A percentile compares a stretch with the other conserved stretches of the same genome.
Conservation (phyloP, 2,888 invertebrate genomes). For the Tachystola acroxantha region DNA sequence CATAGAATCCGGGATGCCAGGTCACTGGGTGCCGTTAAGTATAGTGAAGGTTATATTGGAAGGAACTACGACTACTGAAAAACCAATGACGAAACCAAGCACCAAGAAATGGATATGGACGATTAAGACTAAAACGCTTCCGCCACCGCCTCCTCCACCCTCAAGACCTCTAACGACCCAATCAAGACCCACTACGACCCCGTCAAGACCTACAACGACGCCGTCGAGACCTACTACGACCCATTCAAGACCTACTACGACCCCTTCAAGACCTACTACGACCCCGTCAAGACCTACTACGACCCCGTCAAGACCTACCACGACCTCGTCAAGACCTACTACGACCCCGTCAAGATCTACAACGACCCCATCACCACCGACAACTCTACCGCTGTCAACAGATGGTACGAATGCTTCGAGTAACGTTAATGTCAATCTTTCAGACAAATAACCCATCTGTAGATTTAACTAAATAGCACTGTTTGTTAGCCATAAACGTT, state of each 20-base stretch:
- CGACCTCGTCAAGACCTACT: not conserved
- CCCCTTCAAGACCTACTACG: not conserved
- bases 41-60: slow-evolving; percentile 30
- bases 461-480: too few species aligned
- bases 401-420: too few species aligned
- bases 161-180: not conserved
- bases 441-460: too few species aligned
- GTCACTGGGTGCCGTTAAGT: slow-evolving; percentile 47
- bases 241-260: slow-evolving; percentile 1
- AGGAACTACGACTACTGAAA: slow-evolving; percentile 10
- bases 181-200: not conserved
- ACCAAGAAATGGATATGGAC: not conserved
- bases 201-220: not conserved
- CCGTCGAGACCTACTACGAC: slow-evolving; percentile 1
- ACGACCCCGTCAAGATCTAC: too few species aligned
- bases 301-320: not conserved
- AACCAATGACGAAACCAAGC: too few species aligned
- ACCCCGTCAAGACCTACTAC: not conserved
- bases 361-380: too few species aligned
- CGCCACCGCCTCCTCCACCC: not conserved
- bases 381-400: not conserved
- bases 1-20: slow-evolving; percentile 42
- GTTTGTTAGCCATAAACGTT: too few species aligned
- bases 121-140: slow-evolving; percentile 1
- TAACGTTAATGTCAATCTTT: too few species aligned